phyloP scores from a whole-genome alignment of 2,888 invertebrate species.

The Heliconius aoede region DNA sequence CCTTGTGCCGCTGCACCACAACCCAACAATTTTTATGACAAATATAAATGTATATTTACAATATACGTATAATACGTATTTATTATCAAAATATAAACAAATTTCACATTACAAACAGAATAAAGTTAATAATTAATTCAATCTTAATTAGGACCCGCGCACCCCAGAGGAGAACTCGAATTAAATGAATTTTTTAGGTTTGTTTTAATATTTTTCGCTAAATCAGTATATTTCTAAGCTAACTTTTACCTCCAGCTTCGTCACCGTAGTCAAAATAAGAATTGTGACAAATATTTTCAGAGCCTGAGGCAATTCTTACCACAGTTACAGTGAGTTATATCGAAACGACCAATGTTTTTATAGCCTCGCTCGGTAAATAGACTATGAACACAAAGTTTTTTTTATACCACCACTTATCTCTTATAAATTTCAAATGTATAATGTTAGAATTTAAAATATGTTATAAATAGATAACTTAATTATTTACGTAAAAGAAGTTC shows the following conservation, averaged over 20 bases:
- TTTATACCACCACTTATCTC: too few species aligned
- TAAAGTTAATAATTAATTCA: slow-evolving; percentile 17
- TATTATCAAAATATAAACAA: background rate
- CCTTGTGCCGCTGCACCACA: too few species aligned
- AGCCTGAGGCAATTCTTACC: background rate
- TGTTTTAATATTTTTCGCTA: background rate
- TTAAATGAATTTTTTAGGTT: slow-evolving; percentile 1
- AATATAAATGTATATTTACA: background rate
- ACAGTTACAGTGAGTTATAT: too few species aligned
- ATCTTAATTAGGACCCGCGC: background rate
- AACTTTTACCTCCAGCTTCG: background rate
- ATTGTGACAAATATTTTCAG: background rate
- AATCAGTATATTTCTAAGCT: background rate
- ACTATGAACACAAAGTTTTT: too few species aligned
- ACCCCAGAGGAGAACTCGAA: slow-evolving; percentile 1
- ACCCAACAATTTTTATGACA: too few species aligned
- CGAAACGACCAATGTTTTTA: too few species aligned
- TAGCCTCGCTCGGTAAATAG: too few species aligned
- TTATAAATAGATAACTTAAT: too few species aligned
- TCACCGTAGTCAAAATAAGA: too few species aligned
- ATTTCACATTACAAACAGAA: background rate
- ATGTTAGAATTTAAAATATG: too few species aligned
- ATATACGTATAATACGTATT: background rate
- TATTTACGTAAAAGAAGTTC: too few species aligned
- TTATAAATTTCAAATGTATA: too few species aligned